Evolutionary conservation across 2,888 invertebrate genomes (phyloP), one percentile per base, ranked within the genome.

Genomic region (Ellobium chinense): DNA sequence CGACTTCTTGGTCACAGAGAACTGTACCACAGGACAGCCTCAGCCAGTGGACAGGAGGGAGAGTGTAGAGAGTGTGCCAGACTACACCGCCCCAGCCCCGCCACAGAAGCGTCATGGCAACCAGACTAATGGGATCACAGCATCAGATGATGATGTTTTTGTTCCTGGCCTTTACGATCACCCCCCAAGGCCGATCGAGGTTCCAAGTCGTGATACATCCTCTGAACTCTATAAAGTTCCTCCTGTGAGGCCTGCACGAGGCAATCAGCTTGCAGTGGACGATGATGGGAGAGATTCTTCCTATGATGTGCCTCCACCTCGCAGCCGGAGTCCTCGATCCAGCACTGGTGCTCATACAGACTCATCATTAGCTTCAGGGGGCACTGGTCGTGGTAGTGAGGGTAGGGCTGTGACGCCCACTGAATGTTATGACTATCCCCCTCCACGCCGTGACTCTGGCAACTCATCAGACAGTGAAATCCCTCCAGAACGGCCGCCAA

Each of bases 21-120:
- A 87, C 12, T 90, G 89, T 81, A 83, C 80, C 9, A 88, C 88
- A 34, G 89, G 88, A 1, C 77, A 63, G 9, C 73, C 82, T 29
- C 78, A 75, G 56, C 73, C 72, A 21, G 69, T 69, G 18, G 80
- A 72, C 14, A 80, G 88, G 68, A 86, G 87, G 27, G 85, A 84
- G 3, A 91, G 91, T 83, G 80, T 87, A 2, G 89, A 89, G 77
- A 91, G 91, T 86, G 88, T 91, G n/a, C 91, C 91, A 1, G 90
- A 91, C 24, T 89, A 87, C 39, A 77, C 81, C 14, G 89, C 91
- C 2, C 91, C 91, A 0, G 87, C 89, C 5, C 91, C 90, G 1
- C 90, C 91, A 3, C 72, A 60, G 18, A 85, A 87, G 72, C 82
- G 1, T 69, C 46, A 29, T 56, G 60, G 21, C 12, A 36, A 1